Evolutionary conservation across 2,888 invertebrate genomes (phyloP).

Genomic region (Ecdyonurus torrentis): DNA sequence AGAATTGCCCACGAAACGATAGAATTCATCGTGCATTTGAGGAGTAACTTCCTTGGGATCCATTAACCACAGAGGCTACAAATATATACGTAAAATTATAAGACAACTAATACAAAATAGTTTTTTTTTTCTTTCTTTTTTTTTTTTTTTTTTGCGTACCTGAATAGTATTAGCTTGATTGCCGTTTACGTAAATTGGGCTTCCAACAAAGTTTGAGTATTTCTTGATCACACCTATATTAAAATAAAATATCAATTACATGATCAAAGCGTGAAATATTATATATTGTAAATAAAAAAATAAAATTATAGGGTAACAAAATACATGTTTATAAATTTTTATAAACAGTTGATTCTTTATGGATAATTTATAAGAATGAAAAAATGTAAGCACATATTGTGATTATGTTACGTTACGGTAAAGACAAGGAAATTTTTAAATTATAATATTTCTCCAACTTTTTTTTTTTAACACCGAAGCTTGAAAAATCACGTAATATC

Average conservation of each 20-base stretch:
- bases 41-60: conserved; percentile 73
- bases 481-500: too few relatives aligned
- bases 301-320: not conserved
- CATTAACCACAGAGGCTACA: conserved; percentile 78
- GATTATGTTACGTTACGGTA: too few relatives aligned
- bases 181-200: conserved; percentile 81
- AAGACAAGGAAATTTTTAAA: too few relatives aligned
- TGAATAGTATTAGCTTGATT: conserved; percentile 74
- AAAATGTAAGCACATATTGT: too few relatives aligned
- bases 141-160: conserved; percentile 26
- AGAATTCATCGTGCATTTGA: conserved; percentile 85
- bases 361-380: too few relatives aligned
- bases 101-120: not conserved
- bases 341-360: too few relatives aligned
- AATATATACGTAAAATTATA: conserved; percentile 9
- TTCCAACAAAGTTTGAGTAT: conserved; percentile 94
- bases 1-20: conserved; percentile 68
- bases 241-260: conserved; percentile 9
- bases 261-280: too few relatives aligned
- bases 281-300: not conserved
- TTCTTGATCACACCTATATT: conserved; percentile 69
- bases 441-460: too few relatives aligned
- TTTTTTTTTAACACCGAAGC: too few relatives aligned
- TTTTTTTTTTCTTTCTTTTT: too few relatives aligned
- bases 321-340: conserved; percentile 1